Base-by-base conservation (phyloP, 2,888 invertebrate genomes). In the Apamea sordens region DNA sequence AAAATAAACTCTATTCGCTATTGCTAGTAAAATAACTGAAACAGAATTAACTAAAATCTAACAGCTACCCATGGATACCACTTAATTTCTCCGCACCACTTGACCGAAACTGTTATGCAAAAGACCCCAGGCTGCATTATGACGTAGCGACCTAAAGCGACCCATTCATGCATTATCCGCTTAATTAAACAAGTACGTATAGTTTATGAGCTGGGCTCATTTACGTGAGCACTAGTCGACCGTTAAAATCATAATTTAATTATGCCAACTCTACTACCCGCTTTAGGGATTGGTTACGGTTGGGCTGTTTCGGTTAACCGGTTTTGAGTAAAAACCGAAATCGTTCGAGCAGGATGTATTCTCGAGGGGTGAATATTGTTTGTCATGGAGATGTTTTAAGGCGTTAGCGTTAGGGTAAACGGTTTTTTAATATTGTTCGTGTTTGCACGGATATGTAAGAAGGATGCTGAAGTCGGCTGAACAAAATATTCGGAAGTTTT, bases 171-270 rank as follows among this genome's bases (percentile, higher is more conserved):
- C 87, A 89, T 92, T 90, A 92, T 90, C 88, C 84, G 81, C 85
- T 91, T 92, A 93, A 93, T 93, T 92, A 92, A 92, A 88, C 91
- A 88, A 86, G 90, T 89, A 86, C 86, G 86, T 90, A 90, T 89
- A 90, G 90, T 92, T 92, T 92, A 93, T 91, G 89, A 90, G 79
- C 82, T 77, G 83, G 84, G 85, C 91, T 91, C 92, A 92, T 93
- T 93, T 92, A 90, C 88, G 87, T 86, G 77, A 88, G 87, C 89
- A 85, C 88, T 83, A 86, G 88, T 85, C 89, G 86, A 74, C 82
- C 86, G 86, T 90, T 91, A 90, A 89, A 88, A 83, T 84, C 88
- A 89, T 92, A 91, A 92, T 92, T 92, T 89, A 90, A 90, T 91
- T 92, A 90, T 86, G 69, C 86, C 86, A 86, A 85, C 87, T 82